phyloP scores from a whole-genome alignment of 2,797 vertebrate species.

The Thunnus albacares region DNA sequence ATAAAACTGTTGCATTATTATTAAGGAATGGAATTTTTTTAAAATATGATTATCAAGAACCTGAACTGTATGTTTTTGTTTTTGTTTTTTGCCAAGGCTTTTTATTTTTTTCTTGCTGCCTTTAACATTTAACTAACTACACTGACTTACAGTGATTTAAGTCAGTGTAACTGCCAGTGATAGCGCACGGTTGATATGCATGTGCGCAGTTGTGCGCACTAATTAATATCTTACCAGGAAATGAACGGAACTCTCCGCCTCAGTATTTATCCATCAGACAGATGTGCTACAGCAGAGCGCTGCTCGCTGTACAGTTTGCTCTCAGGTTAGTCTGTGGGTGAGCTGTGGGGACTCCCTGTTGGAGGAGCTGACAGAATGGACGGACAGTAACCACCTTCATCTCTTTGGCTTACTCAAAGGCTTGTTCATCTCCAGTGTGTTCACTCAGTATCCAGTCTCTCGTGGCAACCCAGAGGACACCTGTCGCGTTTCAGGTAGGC shows the following conservation, averaged over 20 bases:
- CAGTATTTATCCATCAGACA: neutral
- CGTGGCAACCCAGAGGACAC: slow-evolving; percentile 32
- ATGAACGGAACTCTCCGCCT: slow-evolving; percentile 1
- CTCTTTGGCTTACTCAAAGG: neutral
- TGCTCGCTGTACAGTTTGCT: slow-evolving; percentile 17
- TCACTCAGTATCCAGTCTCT: neutral
- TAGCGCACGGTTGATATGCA: neutral
- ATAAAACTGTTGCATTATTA: neutral
- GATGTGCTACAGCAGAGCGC: neutral
- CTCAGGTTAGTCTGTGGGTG: slow-evolving; percentile 3
- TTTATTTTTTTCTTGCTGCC: neutral
- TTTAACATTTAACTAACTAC: neutral
- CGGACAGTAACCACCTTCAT: slow-evolving; percentile 16
- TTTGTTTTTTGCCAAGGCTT: neutral
- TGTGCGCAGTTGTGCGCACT: neutral
- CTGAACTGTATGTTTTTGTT: neutral
- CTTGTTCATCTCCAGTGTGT: neutral
- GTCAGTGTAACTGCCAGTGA: no score
- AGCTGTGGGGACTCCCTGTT: slow-evolving; percentile 12
- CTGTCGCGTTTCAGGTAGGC: slow-evolving; percentile 51
- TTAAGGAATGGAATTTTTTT: neutral
- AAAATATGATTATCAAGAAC: neutral
- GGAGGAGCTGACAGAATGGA: slow-evolving; percentile 32
- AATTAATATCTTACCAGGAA: neutral
- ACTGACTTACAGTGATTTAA: no score